Evolutionary conservation across 2,113 vertebrate species (phyloP).

Genomic region (Triplophysa dalaica): DNA sequence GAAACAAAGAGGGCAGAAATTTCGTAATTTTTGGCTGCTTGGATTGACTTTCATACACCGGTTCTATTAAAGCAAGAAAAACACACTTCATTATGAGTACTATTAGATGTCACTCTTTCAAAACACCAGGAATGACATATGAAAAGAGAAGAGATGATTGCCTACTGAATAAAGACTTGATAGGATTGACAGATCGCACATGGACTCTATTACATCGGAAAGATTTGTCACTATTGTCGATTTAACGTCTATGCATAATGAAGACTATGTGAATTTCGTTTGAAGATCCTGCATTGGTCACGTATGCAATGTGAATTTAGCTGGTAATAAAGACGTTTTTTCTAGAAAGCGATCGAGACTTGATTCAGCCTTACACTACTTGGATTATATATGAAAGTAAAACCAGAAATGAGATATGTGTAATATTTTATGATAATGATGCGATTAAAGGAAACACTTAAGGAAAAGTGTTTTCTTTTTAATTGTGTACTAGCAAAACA

Average conservation of each 20-base stretch:
- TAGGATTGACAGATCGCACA: neutral
- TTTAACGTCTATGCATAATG: neutral
- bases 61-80: neutral
- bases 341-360: too few relatives aligned
- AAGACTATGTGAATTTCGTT: neutral
- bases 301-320: neutral
- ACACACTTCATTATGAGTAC: neutral
- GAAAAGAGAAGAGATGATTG: neutral
- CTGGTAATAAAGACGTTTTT: too few relatives aligned
- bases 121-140: neutral
- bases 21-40: neutral
- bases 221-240: neutral
- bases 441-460: too few relatives aligned
- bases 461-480: too few relatives aligned
- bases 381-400: too few relatives aligned
- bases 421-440: too few relatives aligned
- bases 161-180: slow-evolving; percentile 3
- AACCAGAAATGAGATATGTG: too few relatives aligned
- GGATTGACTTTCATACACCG: neutral
- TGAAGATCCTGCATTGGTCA: slow-evolving; percentile 1
- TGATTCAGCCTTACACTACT: too few relatives aligned
- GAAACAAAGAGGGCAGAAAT: neutral
- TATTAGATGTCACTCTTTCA: neutral
- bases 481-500: too few relatives aligned
- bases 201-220: neutral